Evolutionary conservation across 2,113 vertebrate genomes (phyloP).

Genomic region (Motacilla tschutschensis): DNA sequence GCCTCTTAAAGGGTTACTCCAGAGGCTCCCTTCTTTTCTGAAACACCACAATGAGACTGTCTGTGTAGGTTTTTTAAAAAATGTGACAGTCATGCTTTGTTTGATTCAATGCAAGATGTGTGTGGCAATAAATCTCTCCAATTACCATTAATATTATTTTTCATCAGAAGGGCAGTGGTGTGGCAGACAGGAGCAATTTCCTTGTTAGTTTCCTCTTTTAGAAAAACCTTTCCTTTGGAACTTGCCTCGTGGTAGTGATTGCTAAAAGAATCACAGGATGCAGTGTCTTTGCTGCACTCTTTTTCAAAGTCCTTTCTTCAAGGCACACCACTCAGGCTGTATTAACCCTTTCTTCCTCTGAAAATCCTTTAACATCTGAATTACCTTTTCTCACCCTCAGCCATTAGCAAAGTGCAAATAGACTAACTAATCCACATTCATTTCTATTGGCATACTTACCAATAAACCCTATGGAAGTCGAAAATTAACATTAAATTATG

Average conservation of each 20-base stretch:
- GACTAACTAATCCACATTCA: neutral
- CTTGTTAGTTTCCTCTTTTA: neutral
- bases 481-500: neutral
- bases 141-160: neutral
- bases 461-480: neutral
- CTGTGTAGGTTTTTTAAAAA: neutral
- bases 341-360: neutral
- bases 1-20: neutral
- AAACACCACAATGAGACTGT: neutral
- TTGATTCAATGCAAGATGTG: neutral
- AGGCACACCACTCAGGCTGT: neutral
- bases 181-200: neutral
- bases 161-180: neutral
- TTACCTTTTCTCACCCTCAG: neutral
- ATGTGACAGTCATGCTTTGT: neutral
- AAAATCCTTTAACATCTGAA: neutral
- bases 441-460: neutral
- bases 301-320: neutral
- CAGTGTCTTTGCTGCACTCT: neutral
- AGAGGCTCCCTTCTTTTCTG: neutral
- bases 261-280: neutral
- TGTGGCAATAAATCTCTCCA: neutral
- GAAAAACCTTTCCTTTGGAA: neutral
- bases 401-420: neutral
- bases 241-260: neutral